These are phyloP conservation scores for Manis pentadactyla DNA, from an alignment of 2,797 vertebrate genomes.

Conservation along the genomic window DNA sequence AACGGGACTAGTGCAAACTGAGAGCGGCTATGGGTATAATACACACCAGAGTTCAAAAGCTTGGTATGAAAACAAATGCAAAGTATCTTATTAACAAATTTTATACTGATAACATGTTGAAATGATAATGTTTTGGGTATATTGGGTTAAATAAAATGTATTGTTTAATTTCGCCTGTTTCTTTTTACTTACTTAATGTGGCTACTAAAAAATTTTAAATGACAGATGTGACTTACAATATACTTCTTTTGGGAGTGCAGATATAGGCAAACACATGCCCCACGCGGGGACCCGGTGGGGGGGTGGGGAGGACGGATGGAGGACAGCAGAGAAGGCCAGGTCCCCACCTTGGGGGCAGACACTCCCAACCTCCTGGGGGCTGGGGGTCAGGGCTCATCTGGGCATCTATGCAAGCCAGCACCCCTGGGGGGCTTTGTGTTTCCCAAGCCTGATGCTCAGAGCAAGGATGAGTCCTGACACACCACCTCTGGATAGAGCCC, in stretches of 20 bases:
- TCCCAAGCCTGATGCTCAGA: neutral
- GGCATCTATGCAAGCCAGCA: neutral
- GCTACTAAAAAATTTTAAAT: neutral
- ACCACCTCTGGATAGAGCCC: too few relatives aligned
- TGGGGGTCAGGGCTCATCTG: neutral
- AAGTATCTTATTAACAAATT: neutral
- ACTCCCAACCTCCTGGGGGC: fast-evolving
- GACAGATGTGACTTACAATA: neutral
- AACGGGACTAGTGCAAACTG: neutral
- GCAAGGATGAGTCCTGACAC: neutral
- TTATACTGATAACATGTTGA: neutral
- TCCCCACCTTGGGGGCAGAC: fast-evolving
- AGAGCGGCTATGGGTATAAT: fast-evolving
- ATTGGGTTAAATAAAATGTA: neutral
- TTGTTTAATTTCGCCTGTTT: neutral
- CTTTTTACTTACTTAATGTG: neutral
- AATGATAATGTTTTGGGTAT: neutral
- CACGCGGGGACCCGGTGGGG: fast-evolving
- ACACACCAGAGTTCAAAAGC: neutral
- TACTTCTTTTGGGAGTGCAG: fast-evolving
- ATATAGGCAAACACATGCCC: fast-evolving
- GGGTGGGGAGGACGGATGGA: fast-evolving
- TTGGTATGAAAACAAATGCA: neutral
- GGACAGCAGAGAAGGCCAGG: neutral
- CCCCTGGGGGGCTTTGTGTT: neutral